Evolutionary conservation across 2,113 vertebrate genomes (phyloP), one percentile per base, ranked within the genome.

Genomic region (Xiphias gladius): DNA sequence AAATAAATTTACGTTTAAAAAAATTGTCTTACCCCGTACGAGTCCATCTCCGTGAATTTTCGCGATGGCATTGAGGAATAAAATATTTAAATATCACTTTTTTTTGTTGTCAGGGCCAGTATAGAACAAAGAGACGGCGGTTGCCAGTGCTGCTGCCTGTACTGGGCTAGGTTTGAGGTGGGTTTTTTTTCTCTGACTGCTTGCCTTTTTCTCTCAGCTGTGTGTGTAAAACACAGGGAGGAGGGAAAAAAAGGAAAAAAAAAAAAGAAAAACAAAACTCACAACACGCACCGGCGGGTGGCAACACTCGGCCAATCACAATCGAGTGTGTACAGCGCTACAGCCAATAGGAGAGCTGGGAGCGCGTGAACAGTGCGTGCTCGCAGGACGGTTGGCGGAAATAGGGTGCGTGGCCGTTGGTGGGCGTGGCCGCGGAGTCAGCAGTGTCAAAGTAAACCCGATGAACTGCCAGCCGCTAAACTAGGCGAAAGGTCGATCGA

Each of bases 341-440:
- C 20, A 63, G 77, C 97, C 97, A 97, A 97, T 97, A 14, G 79
- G 48, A 63, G 81, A 72, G 58, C 55, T 84, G 87, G n/a, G 73
- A 88, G 87, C 95, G 96, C 97, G 96, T 97, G 97, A 97, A 96
- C 96, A 93, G 93, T 91, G 96, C 97, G 91, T 97, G 97, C 93
- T 85, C 83, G 91, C 82, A 1, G 87, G 79, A 79, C 94, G 95
- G 96, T 95, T 88, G 93, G 94, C 85, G 84, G 96, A 95, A 93
- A 91, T 78, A 39, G 93, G 91, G 93, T 96, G 95, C 95, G 95
- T 92, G 95, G 94, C 95, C 91, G 93, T 88, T 59, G 83, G 87
- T 92, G 92, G 95, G 95, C 95, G 93, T 86, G 90, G 83, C 82
- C 73, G 46, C 14, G 73, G 94, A 96, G 96, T 96, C 95, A 95